Evolutionary conservation across 1,140 invertebrate genomes (phyloP), one percentile per base, ranked within the genome.

Genomic region (Globodera rostochiensis): DNA sequence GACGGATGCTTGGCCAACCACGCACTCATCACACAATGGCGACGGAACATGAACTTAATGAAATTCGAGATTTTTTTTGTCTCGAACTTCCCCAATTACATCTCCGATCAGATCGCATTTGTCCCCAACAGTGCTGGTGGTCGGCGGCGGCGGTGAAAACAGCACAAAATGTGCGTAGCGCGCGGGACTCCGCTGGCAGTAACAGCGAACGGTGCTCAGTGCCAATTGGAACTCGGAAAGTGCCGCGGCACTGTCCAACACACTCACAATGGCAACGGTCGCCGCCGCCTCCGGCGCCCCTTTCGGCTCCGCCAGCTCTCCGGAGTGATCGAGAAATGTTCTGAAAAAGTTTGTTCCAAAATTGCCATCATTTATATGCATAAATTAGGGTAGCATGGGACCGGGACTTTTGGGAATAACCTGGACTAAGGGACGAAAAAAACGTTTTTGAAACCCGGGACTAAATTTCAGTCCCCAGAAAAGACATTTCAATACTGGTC

Each of bases 11-110:
- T 13, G 15, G 47, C n/a, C 46, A 85, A 57, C 25, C 83, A 64
- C 19, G 81, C 45, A 3, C 75, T 76, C 15, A 87, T 21, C 19
- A 87, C 64, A 70, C 84, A 85, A 71, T 85, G 84, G 6, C 84
- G 81, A 45, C 80, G 84, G 53, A 85, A 85, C 86, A 85, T 87
- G 45, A 85, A 83, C 84, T 85, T 57, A 67, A 87, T 82, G 13
- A 13, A 60, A 84, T n/a, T 46, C 81, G 9, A 75, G 53, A 57
- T 46, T 11, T 75, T 21, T 67, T 46, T 45, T 49, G 53, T 75
- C 53, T 46, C 7, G 11, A 36, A 25, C 53, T 75, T 21, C 57
- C 57, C 15, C 6, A 6, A 8, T 21, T 50, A 75, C 36, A 19
- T 25, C n/a, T 15, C 60, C n/a, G 60, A 66, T 66, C n/a, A 36